Base-by-base conservation (phyloP, 1,140 invertebrate species). In the Himalopsyche phryganea region DNA sequence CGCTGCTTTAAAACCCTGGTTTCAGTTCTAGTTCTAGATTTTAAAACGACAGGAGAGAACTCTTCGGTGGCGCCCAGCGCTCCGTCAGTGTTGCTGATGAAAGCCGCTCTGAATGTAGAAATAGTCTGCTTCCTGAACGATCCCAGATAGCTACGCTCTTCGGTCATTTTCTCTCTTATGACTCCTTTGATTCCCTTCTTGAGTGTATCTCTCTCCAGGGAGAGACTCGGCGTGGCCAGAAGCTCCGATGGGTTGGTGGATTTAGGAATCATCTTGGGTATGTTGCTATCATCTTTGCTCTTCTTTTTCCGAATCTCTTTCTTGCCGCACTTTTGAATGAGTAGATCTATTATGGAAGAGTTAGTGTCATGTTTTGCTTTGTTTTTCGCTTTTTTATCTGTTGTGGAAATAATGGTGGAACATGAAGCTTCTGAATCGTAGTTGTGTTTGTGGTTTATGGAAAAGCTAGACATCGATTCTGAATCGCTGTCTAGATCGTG, bases 11-110 rank as follows among this genome's bases (percentile, higher is more conserved):
- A 72, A 14, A 88, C 78, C 60, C 86, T 79, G n/a, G 85, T 88
- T 69, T 90, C 86, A 13, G 84, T 89, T 63, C 88, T 77, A 4
- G 88, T 90, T 61, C 88, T 76, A 18, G 86, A 86, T 66, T 88
- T 86, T 42, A 90, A 67, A 13, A 90, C 81, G 15, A 88, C 80
- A 0, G 88, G 85, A 7, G 85, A 81, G 66, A 90, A 89, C 56
- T 80, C 77, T 70, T 80, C 77, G 36, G 76, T 80, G 52, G 80
- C 73, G 63, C 75, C 77, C 50, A 79, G 73, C 47, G 80, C 69
- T 20, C 74, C 79, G 65, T 78, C 77, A 54, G 73, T 83, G 69
- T 83, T 82, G 65, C 83, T 85, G 36, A 84, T 82, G 68, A 88
- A 87, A 14, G 82, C 81, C 63, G 85, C 80, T 58, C 85, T 79